Conservation (phyloP, 2,888 invertebrate species). For the Cybosia mesomella region DNA sequence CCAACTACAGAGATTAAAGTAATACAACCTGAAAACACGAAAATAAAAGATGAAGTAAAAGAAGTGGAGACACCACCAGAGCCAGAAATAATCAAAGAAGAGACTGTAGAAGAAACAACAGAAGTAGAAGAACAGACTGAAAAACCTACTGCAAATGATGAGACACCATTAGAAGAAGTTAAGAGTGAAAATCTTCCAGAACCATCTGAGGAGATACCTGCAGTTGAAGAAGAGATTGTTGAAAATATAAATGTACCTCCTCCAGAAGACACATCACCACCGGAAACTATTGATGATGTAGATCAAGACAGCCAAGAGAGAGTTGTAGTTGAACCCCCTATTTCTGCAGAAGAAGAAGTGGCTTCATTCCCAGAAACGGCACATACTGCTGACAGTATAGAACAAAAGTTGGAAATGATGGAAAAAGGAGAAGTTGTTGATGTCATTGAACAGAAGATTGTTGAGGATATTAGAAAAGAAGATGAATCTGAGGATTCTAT, state of each 20-base stretch:
- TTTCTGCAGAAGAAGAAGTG: slow-evolving; percentile 45
- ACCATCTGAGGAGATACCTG: slow-evolving; percentile 14
- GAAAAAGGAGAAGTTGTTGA: slow-evolving; percentile 40
- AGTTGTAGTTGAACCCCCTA: slow-evolving; percentile 37
- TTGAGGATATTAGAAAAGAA: slow-evolving; percentile 64
- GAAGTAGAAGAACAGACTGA: slow-evolving; percentile 26
- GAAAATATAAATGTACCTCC: slow-evolving; percentile 13
- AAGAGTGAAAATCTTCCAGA: slow-evolving; percentile 11
- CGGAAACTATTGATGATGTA: slow-evolving; percentile 12
- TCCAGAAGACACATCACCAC: slow-evolving; percentile 32
- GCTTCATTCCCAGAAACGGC: slow-evolving; percentile 32
- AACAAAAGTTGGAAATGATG: slow-evolving; percentile 47
- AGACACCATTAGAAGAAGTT: slow-evolving; percentile 17
- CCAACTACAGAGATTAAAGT: slow-evolving; percentile 82
- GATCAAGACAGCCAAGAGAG: slow-evolving; percentile 21
- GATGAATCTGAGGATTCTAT: slow-evolving; percentile 78
- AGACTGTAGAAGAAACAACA: slow-evolving; percentile 27
- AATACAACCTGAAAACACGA: slow-evolving; percentile 70
- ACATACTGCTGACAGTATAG: slow-evolving; percentile 35
- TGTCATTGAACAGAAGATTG: slow-evolving; percentile 46
- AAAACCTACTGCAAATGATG: slow-evolving; percentile 18
- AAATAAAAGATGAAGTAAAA: slow-evolving; percentile 73
- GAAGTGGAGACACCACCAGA: slow-evolving; percentile 48
- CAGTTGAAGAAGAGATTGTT: slow-evolving; percentile 20
- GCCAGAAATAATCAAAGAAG: slow-evolving; percentile 31